A percentile compares a stretch with the other conserved stretches of the same genome.
These are phyloP conservation scores for Pyrgilauda ruficollis DNA, from an alignment of 2,113 vertebrate species.

Conservation along the genomic window DNA sequence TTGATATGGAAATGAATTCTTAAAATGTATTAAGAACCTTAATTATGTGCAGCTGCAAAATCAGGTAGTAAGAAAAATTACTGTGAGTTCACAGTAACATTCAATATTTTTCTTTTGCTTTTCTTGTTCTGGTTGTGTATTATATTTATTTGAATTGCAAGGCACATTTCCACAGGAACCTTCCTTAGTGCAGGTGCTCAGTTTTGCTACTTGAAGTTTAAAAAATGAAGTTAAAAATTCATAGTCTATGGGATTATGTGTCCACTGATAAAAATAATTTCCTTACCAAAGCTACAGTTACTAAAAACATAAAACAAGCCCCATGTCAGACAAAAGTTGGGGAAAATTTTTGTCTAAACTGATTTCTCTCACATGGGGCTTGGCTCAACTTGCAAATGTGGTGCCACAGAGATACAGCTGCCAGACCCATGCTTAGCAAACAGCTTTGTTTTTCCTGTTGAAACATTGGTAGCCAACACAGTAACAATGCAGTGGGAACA, in stretches of 20 bases:
- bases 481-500: not conserved
- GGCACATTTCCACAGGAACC: not conserved
- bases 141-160: not conserved
- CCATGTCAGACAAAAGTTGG: not conserved
- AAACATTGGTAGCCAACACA: not conserved
- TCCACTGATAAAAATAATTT: not conserved
- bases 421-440: not conserved
- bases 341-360: not conserved
- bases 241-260: not conserved
- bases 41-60: not conserved
- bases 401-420: not conserved
- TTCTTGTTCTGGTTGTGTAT: not conserved
- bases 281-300: not conserved
- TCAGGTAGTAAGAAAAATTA: not conserved
- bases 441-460: not conserved
- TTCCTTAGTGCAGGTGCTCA: not conserved
- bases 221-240: not conserved
- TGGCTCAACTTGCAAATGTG: not conserved
- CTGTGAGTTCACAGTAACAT: not conserved
- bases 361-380: not conserved
- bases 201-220: not conserved
- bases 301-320: not conserved
- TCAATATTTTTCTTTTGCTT: not conserved
- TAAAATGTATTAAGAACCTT: not conserved
- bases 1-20: not conserved